A percentile compares a stretch with the other conserved stretches of the same genome.
phyloP scores from a whole-genome alignment of 2,113 vertebrate genomes.

The Ardeotis arabs region DNA sequence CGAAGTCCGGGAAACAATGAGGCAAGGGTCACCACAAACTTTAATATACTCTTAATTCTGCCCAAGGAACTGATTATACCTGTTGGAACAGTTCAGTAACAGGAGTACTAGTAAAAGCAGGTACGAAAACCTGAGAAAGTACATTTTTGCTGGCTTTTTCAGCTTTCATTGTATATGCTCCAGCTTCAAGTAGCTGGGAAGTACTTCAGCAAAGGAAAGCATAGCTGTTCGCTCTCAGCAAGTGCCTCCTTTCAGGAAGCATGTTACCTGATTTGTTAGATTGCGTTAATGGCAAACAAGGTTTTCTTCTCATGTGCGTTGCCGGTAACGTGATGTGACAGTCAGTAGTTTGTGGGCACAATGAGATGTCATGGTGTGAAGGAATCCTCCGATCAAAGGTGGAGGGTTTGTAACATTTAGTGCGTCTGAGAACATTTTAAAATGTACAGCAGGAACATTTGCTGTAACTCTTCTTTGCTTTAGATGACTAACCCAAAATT shows the following conservation, averaged over 20 bases:
- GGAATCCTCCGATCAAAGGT: background rate
- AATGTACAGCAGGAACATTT: conserved; percentile 9
- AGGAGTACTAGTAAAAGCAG: background rate
- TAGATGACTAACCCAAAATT: background rate
- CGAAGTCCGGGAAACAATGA: background rate
- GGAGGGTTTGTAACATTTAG: background rate
- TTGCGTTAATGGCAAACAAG: background rate
- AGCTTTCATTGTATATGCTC: background rate
- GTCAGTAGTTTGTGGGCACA: background rate
- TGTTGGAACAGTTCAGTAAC: background rate
- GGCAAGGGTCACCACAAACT: background rate
- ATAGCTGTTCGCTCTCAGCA: background rate
- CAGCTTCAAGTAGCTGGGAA: background rate
- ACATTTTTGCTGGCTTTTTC: background rate
- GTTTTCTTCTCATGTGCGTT: background rate
- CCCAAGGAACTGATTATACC: background rate
- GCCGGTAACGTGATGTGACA: background rate
- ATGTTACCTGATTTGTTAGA: background rate
- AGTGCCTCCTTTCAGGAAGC: background rate
- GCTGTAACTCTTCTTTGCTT: background rate
- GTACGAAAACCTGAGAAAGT: background rate
- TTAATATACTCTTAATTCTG: background rate
- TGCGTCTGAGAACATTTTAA: background rate
- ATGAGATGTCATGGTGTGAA: background rate
- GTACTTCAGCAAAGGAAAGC: background rate